Evolutionary conservation across 2,797 vertebrate species (phyloP).

Genomic region (Sebastes elongatus): DNA sequence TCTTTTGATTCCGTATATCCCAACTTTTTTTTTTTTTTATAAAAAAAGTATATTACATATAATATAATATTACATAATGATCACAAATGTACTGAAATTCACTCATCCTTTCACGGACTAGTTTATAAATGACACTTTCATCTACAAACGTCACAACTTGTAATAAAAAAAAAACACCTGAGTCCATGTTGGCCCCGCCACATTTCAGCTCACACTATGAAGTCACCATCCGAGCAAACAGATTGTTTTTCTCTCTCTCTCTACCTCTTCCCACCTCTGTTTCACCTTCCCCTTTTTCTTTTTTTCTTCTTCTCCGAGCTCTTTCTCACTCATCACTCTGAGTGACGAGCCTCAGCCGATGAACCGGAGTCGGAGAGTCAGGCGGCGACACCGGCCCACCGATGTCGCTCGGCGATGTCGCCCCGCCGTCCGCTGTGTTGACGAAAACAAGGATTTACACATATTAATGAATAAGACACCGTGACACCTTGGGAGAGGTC

Average conservation of each 20-base stretch:
- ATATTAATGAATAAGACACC: slow-evolving; percentile 94
- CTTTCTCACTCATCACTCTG: slow-evolving; percentile 77
- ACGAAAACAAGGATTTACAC: slow-evolving; percentile 86
- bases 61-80: not conserved
- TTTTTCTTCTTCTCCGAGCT: not conserved
- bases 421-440: slow-evolving; percentile 58
- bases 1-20: not conserved
- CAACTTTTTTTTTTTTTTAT: not conserved
- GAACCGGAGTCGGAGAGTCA: slow-evolving; percentile 89
- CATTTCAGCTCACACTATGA: not conserved
- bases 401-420: slow-evolving; percentile 69
- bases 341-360: slow-evolving; percentile 82
- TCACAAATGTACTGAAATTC: not conserved
- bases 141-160: not conserved
- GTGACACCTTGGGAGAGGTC: slow-evolving; percentile 85
- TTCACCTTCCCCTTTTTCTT: slow-evolving; percentile 67
- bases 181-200: not conserved
- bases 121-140: not conserved
- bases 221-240: slow-evolving; percentile 83
- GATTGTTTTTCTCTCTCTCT: slow-evolving; percentile 22
- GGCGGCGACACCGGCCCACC: slow-evolving; percentile 86
- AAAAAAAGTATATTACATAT: too few species aligned
- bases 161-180: not conserved
- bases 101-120: not conserved
- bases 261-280: not conserved